Evolutionary conservation across 2,888 invertebrate genomes (phyloP).

Genomic region (Argyresthia albistria): DNA sequence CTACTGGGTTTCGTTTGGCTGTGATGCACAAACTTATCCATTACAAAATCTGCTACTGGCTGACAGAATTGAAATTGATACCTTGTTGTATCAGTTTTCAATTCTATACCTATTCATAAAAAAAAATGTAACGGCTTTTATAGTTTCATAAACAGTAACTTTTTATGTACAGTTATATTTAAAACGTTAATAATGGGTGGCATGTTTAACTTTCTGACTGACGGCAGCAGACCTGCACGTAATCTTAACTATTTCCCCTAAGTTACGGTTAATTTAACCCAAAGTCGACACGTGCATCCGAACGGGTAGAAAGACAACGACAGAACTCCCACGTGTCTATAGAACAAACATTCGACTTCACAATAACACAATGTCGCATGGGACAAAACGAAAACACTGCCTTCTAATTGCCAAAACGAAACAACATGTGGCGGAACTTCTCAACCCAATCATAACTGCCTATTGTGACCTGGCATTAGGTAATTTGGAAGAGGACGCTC

Average conservation of each 20-base stretch:
- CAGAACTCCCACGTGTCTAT: slow-evolving; percentile 49
- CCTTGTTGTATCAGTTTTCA: background rate
- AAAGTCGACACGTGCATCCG: slow-evolving; percentile 53
- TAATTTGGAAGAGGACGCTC: slow-evolving; percentile 12
- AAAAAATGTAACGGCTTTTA: no score
- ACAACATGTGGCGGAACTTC: slow-evolving; percentile 26
- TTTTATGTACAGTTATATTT: background rate
- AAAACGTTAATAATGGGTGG: slow-evolving; percentile 18
- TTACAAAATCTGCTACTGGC: slow-evolving; percentile 41
- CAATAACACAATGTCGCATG: slow-evolving; percentile 58
- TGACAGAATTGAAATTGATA: background rate
- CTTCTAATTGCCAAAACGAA: slow-evolving; percentile 46
- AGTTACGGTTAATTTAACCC: slow-evolving; percentile 67
- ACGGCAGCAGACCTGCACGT: slow-evolving; percentile 46
- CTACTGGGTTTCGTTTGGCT: slow-evolving; percentile 37
- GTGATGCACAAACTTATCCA: slow-evolving; percentile 41
- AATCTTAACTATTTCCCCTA: slow-evolving; percentile 61
- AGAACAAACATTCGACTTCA: slow-evolving; percentile 47
- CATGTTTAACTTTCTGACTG: slow-evolving; percentile 38
- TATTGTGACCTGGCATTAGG: slow-evolving; percentile 25
- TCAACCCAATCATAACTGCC: slow-evolving; percentile 29
- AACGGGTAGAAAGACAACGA: slow-evolving; percentile 29
- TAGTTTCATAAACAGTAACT: no score
- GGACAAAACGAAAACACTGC: slow-evolving; percentile 40
- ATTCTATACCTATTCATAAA: no score